phyloP scores from a whole-genome alignment of 1,140 invertebrate genomes.

The Panonychus citri region DNA sequence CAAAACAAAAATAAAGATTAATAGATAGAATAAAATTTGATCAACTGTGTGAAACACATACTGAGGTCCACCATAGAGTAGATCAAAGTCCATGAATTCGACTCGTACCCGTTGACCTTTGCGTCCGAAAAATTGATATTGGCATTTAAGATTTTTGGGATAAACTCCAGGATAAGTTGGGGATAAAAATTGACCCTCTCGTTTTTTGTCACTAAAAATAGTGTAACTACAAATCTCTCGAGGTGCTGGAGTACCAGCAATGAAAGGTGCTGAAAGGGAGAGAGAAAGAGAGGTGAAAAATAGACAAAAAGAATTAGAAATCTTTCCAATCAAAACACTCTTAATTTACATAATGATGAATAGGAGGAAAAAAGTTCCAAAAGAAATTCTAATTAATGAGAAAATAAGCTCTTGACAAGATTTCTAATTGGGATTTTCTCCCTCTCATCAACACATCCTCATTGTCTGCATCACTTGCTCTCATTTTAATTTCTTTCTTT shows the following conservation, averaged over 20 bases:
- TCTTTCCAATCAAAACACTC: too few relatives aligned
- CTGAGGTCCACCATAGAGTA: slow-evolving; percentile 96
- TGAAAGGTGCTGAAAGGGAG: slow-evolving; percentile 34
- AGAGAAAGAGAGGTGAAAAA: neutral
- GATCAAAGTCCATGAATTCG: slow-evolving; percentile 92
- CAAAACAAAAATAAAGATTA: neutral
- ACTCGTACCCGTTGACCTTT: slow-evolving; percentile 71
- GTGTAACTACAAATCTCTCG: slow-evolving; percentile 51
- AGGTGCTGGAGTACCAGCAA: slow-evolving; percentile 58
- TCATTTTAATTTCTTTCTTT: too few relatives aligned
- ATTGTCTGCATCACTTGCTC: too few relatives aligned
- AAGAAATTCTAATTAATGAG: too few relatives aligned
- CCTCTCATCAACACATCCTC: too few relatives aligned
- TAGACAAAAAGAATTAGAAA: too few relatives aligned
- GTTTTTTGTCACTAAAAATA: slow-evolving; percentile 45
- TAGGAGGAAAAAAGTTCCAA: too few relatives aligned
- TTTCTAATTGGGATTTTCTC: too few relatives aligned
- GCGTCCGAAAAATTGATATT: slow-evolving; percentile 73
- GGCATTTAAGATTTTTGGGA: slow-evolving; percentile 77
- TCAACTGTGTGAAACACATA: slow-evolving; percentile 33
- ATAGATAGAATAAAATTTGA: neutral
- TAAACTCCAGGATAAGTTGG: slow-evolving; percentile 97
- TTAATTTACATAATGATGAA: too few relatives aligned
- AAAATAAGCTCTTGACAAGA: too few relatives aligned
- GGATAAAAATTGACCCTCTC: slow-evolving; percentile 65